These are phyloP conservation scores for Napeogenes sylphis DNA, from an alignment of 2,888 invertebrate species.

Conservation along the genomic window DNA sequence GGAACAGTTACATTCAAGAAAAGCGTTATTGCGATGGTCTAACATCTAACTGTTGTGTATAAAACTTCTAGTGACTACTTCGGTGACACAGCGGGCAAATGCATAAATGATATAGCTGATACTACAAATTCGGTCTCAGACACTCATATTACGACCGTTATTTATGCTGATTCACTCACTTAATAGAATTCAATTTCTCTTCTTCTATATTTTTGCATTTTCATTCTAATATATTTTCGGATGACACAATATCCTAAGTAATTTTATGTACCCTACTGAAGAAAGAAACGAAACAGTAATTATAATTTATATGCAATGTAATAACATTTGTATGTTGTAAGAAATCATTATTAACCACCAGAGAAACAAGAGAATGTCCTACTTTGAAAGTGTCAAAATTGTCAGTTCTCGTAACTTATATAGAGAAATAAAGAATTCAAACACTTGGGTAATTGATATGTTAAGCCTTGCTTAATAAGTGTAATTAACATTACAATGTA, in stretches of 20 bases:
- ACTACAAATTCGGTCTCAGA: conserved; percentile 50
- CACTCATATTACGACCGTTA: conserved; percentile 39
- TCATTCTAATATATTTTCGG: neutral
- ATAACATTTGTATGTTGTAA: neutral
- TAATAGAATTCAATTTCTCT: conserved; percentile 3
- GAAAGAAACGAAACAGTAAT: neutral
- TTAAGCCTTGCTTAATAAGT: too few species aligned
- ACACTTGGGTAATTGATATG: too few species aligned
- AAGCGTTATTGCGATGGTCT: conserved; percentile 55
- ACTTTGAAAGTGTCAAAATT: too few species aligned
- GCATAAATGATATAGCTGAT: conserved; percentile 54
- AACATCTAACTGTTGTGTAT: conserved; percentile 18
- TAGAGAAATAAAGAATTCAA: too few species aligned
- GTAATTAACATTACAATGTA: too few species aligned
- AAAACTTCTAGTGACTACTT: neutral
- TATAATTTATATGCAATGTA: neutral
- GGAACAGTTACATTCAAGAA: conserved; percentile 54
- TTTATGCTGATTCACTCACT: conserved; percentile 5
- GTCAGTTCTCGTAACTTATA: too few species aligned
- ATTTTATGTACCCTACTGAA: neutral
- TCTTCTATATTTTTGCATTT: neutral
- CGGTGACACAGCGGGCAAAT: conserved; percentile 19
- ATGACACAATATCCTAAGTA: neutral
- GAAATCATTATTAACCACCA: too few species aligned
- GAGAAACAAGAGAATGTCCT: too few species aligned